Base-by-base conservation (phyloP, 2,113 vertebrate genomes). In the Siniperca chuatsi region DNA sequence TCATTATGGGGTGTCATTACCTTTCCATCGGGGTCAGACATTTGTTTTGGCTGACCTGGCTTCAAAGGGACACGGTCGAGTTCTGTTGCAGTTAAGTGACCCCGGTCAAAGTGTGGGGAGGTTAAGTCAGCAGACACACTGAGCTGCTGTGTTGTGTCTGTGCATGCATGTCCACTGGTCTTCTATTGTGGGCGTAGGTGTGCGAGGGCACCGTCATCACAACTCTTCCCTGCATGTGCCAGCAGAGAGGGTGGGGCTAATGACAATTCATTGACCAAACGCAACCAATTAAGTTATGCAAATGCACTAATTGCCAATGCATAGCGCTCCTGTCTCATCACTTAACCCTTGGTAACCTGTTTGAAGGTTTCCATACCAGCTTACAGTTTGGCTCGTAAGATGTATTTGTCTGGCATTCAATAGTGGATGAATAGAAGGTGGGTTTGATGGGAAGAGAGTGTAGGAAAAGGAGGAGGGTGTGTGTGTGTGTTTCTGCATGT, bases 281-380 rank as follows among this genome's bases (percentile, higher is more conserved):
- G 84, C 73, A 78, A 89, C 90, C 90, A 90, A 94, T 95, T 94
- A 95, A 88, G 85, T 92, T 93, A 95, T 95, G 94, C 92, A 91
- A 95, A 95, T 94, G 84, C 66, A 1, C 70, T 92, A 91, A 92
- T 94, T 94, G 91, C 69, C 72, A 90, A 92, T 87, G 90, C 87
- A 70, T 65, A 72, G 82, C 74, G 16, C 65, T 48, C 79, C 65
- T 29, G 82, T 87, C 73, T 90, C 83, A 35, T 84, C 91, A 86
- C 89, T 94, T 94, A 94, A 94, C 94, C 93, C 82, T 5, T 11
- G 23, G 42, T 52, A 79, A 81, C 89, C 84, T 54, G 84, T 86
- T 88, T 80, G 92, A 88, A 87, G 84, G 75, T 76, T 91, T 78
- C 84, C 50, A 48, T 75, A 65, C 35, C 40, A 29, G 82, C 61